Percentiles rank a stretch among this genome's conserved stretches.
phyloP scores from a whole-genome alignment of 1,140 invertebrate species.

The Halyomorpha halys region DNA sequence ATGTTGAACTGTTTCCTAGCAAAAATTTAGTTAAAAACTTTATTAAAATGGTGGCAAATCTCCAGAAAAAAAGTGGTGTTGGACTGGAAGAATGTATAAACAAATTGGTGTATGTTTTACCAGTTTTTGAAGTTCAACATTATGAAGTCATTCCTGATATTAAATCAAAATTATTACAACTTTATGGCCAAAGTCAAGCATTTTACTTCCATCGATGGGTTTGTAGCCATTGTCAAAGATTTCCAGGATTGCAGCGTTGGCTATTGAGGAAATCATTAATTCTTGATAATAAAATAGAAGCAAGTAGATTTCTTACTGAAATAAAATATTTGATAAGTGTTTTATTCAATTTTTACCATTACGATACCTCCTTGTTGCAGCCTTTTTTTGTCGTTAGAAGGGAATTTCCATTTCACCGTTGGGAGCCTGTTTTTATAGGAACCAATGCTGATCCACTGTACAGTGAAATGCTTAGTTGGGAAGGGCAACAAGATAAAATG shows the following conservation, averaged over 20 bases:
- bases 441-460: constrained; percentile 68
- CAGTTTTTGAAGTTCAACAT: constrained; percentile 60
- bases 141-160: constrained; percentile 46
- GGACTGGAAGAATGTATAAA: constrained; percentile 18
- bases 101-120: constrained; percentile 51
- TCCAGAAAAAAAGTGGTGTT: constrained; percentile 26
- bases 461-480: constrained; percentile 68
- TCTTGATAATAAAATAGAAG: constrained; percentile 37
- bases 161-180: constrained; percentile 42
- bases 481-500: constrained; percentile 77
- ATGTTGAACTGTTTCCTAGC: constrained; percentile 64
- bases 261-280: constrained; percentile 39
- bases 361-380: constrained; percentile 35
- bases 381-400: constrained; percentile 54
- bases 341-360: too few relatives aligned
- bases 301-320: constrained; percentile 21
- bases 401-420: constrained; percentile 60
- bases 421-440: constrained; percentile 76
- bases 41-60: constrained; percentile 44
- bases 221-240: constrained; percentile 66
- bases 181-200: constrained; percentile 38
- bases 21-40: constrained; percentile 50
- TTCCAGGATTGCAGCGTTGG: constrained; percentile 63
- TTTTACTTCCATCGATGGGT: constrained; percentile 46
- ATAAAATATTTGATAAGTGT: too few relatives aligned